These are phyloP conservation scores for Plecturocebus donacophilus DNA, from an alignment of 2,113 vertebrate genomes.

Conservation along the genomic window DNA sequence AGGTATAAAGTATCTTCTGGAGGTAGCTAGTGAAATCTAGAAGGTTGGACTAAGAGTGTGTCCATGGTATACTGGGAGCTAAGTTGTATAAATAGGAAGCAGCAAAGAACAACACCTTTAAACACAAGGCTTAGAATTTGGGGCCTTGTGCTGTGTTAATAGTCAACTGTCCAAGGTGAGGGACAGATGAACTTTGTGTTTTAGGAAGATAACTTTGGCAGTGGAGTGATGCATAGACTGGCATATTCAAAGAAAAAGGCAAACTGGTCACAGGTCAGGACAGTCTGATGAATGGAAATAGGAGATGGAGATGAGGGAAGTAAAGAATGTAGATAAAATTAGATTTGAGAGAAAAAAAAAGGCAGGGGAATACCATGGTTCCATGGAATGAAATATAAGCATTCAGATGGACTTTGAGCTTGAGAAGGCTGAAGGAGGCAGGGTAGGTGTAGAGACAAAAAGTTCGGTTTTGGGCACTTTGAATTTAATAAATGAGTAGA, in stretches of 20 bases:
- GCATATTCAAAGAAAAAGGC: constrained; percentile 2
- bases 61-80: neutral
- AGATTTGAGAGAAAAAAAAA: neutral
- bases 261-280: neutral
- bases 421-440: neutral
- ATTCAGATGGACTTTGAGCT: neutral
- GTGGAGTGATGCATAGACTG: constrained; percentile 4
- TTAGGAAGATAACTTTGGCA: constrained; percentile 30
- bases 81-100: neutral
- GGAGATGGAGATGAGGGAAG: neutral
- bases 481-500: neutral
- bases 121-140: neutral
- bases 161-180: neutral
- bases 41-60: neutral
- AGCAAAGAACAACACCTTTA: constrained; percentile 25
- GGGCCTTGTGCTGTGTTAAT: neutral
- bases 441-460: neutral
- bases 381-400: neutral
- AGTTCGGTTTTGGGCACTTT: neutral
- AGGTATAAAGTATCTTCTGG: neutral
- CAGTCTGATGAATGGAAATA: neutral
- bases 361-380: neutral
- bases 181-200: neutral
- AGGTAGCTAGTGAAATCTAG: neutral
- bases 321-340: neutral